Evolutionary conservation across 2,888 invertebrate genomes (phyloP), one percentile per base, ranked within the genome.

Genomic region (Stenodema calcarata): DNA sequence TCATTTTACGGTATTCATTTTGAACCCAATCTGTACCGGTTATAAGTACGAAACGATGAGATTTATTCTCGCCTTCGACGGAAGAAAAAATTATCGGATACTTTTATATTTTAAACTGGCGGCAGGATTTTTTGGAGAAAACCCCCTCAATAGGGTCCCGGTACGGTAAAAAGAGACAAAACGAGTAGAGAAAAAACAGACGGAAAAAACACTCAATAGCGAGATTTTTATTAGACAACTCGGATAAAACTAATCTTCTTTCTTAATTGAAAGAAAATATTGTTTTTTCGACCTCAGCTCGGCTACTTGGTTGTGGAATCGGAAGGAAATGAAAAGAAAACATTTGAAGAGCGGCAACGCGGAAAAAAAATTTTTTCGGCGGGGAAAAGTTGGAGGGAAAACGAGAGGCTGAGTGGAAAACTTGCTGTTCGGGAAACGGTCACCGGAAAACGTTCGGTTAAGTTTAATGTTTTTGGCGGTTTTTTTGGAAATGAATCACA

Each of bases 241-340:
- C 78, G 62, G 84, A 73, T 84, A 75, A 84, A 84, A 84, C 84
- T 84, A 84, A 84, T 84, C 84, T 84, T 23, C 84, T 84, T 75
- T 75, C 84, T 27, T 84, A 84, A 84, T 84, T 84, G 84, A 84
- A 84, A 73, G 47, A 84, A 84, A 84, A 84, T 84, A 84, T 84
- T 84, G 42, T 84, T 84, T 62, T 84, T 82, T 42, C 82, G 62
- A 44, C 78, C 78, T 11, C 42, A 73, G 41, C 69, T 47, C 4
- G 23, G 42, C 18, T 41, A 23, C 62, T 69, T 62, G 69, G 62
- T 35, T 23, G 42, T 11, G 69, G 62, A 69, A 82, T 82, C 82
- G 82, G 82, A 69, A 82, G 82, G 69, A 69, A 82, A 82, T 82
- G 62, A 69, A 82, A 82, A 82, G 82, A 82, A 82, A 82, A 82